Conservation (phyloP, 2,888 invertebrate genomes). For the Cistogaster globosa region DNA sequence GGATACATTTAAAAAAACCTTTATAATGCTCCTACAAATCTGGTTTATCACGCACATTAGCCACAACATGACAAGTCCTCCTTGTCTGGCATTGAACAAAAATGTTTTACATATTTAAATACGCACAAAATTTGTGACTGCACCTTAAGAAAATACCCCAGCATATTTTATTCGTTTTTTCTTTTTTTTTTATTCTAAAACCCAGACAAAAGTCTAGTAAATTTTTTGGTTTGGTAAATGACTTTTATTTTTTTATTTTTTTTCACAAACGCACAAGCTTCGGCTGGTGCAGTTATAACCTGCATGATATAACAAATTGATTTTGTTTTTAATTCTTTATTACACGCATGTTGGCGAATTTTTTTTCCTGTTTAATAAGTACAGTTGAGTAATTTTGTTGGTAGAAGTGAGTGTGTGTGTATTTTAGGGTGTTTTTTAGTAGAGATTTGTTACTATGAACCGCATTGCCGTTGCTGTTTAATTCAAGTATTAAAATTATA, state of each 20-base stretch:
- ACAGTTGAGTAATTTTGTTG: constrained; percentile 1
- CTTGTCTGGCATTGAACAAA: constrained; percentile 23
- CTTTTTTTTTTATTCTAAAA: background rate
- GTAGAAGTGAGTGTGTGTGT: background rate
- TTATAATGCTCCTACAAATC: background rate
- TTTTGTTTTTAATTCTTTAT: background rate
- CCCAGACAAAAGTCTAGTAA: constrained; percentile 34
- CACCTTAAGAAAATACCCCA: constrained; percentile 22
- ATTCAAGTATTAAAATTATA: constrained; percentile 36
- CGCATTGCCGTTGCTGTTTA: background rate
- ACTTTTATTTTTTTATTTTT: background rate
- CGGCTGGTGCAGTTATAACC: constrained; percentile 44
- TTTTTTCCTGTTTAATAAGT: background rate
- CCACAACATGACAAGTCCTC: constrained; percentile 5
- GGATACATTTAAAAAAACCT: constrained; percentile 10
- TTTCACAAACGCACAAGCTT: background rate
- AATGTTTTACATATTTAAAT: constrained; percentile 17
- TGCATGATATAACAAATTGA: constrained; percentile 55
- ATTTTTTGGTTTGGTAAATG: constrained; percentile 8
- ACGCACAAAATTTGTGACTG: constrained; percentile 19
- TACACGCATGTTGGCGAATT: constrained; percentile 28
- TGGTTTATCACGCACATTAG: background rate
- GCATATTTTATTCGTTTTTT: background rate
- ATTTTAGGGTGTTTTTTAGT: constrained; percentile 47
- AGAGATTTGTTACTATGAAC: background rate